Base-by-base conservation (phyloP, 2,888 invertebrate species). In the Serripes groenlandicus region DNA sequence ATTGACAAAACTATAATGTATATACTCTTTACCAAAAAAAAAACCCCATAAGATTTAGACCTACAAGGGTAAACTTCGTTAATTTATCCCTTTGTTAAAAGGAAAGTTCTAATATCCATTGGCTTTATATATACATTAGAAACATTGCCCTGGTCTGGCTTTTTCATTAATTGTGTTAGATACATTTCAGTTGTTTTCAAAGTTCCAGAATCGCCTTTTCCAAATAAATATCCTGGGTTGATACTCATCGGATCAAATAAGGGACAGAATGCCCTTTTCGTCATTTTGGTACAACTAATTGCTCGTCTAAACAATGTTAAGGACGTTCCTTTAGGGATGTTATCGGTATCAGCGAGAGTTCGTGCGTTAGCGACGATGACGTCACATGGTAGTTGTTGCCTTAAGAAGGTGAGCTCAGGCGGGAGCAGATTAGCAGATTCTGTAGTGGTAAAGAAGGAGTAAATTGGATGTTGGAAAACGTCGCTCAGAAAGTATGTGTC, bases 21-120 rank as follows among this genome's bases (percentile, higher is more conserved):
- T n/a, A n/a, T n/a, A n/a, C n/a, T n/a, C n/a, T n/a, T n/a, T n/a
- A n/a, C n/a, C n/a, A n/a, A n/a, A n/a, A n/a, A n/a, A n/a, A n/a
- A n/a, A n/a, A n/a, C n/a, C n/a, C n/a, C n/a, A n/a, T n/a, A n/a
- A n/a, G n/a, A n/a, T n/a, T n/a, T n/a, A n/a, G n/a, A n/a, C n/a
- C n/a, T n/a, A n/a, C n/a, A n/a, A n/a, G n/a, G n/a, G n/a, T 42
- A 42, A 42, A 18, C 42, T 42, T 42, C 52, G 52, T 52, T 21
- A 15, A n/a, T 52, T 52, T 52, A 52, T n/a, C n/a, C 3, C 15
- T 62, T 62, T n/a, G 62, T 62, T 34, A 62, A 62, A 7, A 66
- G 77, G 75, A 85, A 85, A 77, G 85, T 82, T 34, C 80, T 78
- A n/a, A 85, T 70, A 69, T 85, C 85, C 85, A 85, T 85, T 11